Percentiles rank a stretch among this genome's conserved stretches.
These are phyloP conservation scores for Microcebus griseorufus DNA, from an alignment of 2,113 vertebrate genomes.

Conservation along the genomic window DNA sequence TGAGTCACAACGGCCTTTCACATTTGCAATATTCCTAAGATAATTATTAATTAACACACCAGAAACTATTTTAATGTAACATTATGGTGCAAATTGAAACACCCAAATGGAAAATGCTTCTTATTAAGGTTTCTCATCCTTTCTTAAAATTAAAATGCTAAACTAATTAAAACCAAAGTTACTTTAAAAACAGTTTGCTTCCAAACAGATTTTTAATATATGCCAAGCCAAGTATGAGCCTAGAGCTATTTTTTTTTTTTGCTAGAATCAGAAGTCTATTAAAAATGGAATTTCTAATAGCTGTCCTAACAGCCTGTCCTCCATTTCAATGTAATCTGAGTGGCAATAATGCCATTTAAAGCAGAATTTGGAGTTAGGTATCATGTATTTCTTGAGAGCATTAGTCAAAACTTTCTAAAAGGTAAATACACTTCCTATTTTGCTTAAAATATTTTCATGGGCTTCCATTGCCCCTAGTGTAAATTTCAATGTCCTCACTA, in stretches of 20 bases:
- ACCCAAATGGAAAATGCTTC: constrained; percentile 56
- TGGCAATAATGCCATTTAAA: neutral
- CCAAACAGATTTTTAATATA: constrained; percentile 74
- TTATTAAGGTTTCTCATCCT: constrained; percentile 55
- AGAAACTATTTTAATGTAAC: constrained; percentile 40
- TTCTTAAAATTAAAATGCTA: constrained; percentile 77
- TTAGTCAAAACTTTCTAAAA: neutral
- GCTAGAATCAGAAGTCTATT: constrained; percentile 27
- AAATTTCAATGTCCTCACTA: accelerated
- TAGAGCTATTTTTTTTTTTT: constrained; percentile 4
- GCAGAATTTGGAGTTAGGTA: neutral
- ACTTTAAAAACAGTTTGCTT: constrained; percentile 71
- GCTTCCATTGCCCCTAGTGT: neutral
- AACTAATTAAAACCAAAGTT: constrained; percentile 77
- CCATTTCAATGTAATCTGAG: accelerated
- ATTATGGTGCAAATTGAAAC: constrained; percentile 52
- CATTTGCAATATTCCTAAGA: constrained; percentile 41
- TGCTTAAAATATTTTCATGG: neutral
- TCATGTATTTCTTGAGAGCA: neutral
- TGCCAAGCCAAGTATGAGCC: constrained; percentile 39
- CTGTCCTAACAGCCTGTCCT: neutral
- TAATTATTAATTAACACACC: constrained; percentile 74
- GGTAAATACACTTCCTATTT: accelerated
- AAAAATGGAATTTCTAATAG: constrained; percentile 35
- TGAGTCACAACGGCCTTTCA: constrained; percentile 65